Evolutionary conservation across 2,797 vertebrate species (phyloP).

Genomic region (Lemur catta): DNA sequence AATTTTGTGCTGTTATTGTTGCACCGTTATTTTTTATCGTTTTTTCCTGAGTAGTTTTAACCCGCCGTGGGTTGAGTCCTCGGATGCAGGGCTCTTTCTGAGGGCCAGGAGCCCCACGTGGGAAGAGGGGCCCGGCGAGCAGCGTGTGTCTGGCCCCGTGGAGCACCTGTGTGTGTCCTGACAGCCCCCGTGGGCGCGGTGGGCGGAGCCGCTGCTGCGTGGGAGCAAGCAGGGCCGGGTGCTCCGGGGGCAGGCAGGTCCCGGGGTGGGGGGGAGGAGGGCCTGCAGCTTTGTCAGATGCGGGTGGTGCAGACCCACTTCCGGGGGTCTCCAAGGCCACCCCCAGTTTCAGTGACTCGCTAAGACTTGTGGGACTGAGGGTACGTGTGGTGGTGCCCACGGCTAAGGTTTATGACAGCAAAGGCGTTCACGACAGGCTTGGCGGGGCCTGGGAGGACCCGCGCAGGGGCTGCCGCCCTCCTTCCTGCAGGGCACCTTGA

Average conservation of each 20-base stretch:
- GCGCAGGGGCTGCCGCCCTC: accelerated
- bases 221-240: background rate
- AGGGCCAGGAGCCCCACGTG: background rate
- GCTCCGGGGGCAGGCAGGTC: background rate
- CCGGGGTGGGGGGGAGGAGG: background rate
- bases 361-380: background rate
- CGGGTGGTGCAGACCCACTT: background rate
- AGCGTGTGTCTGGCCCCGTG: background rate
- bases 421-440: background rate
- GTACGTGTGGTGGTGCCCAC: background rate
- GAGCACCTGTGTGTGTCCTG: background rate
- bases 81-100: background rate
- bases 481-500: accelerated
- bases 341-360: background rate
- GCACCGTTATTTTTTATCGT: too few relatives aligned
- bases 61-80: background rate
- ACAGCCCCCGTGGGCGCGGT: background rate
- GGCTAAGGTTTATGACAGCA: background rate
- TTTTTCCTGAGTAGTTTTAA: background rate
- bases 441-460: background rate
- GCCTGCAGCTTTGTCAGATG: background rate
- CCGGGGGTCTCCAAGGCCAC: background rate
- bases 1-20: background rate
- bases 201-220: too few relatives aligned
- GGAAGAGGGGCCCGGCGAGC: background rate